Base-by-base conservation (phyloP, 2,888 invertebrate genomes). In the Lycocerus yunnanus region DNA sequence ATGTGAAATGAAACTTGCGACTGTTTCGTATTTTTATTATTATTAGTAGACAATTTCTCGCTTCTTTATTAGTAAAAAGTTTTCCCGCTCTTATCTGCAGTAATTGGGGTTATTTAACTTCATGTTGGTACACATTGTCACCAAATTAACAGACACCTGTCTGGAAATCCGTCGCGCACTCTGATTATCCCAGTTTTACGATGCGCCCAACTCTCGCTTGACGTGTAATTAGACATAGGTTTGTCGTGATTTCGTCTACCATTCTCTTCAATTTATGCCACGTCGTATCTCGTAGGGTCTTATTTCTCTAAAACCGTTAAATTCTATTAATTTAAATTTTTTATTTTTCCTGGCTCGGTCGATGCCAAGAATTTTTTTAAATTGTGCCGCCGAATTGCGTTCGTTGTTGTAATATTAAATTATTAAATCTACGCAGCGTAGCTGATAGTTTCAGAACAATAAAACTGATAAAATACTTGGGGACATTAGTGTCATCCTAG, bases 181-280 rank as follows among this genome's bases (percentile, higher is more conserved):
- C 88, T 89, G 89, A 78, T 89, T 88, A 89, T 89, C 89, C 89
- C 89, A 89, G 89, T 89, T 90, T 89, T 87, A 87, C 88, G 87
- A 87, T 86, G 88, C 88, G 88, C 89, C 89, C 78, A 77, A 77
- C 78, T 78, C 76, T 73, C 76, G 74, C 76, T 74, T 75, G 82
- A 82, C 81, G 81, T 80, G 81, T 82, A 83, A 83, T 83, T 83
- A 83, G 82, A 82, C 82, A 79, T 81, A 79, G 82, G 82, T 82
- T 83, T 81, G 82, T 82, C 82, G 82, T 82, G 82, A 83, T 83
- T 82, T 77, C 74, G 74, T 77, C 75, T 75, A 73, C 75, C 69
- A 72, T 68, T 75, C 73, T 70, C 77, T 77, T 77, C 74, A 77
- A 75, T 77, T 78, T 75, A 74, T 77, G 69, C 73, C 73, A 71